Conservation (phyloP, 2,113 vertebrate species). For the Sylvia atricapilla region DNA sequence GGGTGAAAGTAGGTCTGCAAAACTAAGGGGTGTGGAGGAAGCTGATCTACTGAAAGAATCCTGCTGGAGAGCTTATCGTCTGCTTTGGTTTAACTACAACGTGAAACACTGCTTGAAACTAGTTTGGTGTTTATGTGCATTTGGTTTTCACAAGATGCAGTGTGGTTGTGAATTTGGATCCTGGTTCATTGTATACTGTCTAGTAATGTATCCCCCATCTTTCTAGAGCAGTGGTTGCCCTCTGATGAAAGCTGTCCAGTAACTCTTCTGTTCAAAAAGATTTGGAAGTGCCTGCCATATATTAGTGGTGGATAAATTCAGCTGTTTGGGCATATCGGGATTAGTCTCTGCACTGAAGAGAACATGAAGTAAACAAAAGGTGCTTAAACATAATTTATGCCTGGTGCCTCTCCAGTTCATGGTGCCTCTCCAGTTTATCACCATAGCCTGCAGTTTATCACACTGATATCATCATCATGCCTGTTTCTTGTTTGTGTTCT, state of each 20-base stretch:
- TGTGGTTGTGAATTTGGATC: not conserved
- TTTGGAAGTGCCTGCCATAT: not conserved
- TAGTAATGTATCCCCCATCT: not conserved
- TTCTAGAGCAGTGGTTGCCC: not conserved
- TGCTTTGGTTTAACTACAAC: not conserved
- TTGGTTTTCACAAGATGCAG: not conserved
- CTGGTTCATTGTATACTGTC: not conserved
- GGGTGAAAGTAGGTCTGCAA: not conserved
- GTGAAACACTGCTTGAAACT: not conserved
- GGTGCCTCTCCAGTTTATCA: not conserved
- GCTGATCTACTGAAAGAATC: not conserved
- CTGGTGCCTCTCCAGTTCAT: not conserved
- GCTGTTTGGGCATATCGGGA: not conserved
- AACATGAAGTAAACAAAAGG: not conserved
- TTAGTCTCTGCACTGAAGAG: not conserved
- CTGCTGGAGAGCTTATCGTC: not conserved
- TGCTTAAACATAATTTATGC: not conserved
- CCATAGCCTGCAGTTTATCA: constrained; percentile 6
- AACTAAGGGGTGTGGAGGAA: not conserved
- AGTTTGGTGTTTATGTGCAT: not conserved
- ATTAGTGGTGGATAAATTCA: not conserved
- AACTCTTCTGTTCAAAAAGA: not conserved
- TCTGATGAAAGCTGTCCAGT: not conserved
- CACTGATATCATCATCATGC: not conserved
- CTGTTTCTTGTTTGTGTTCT: constrained; percentile 41